A percentile compares a stretch with the other conserved stretches of the same genome.
Evolutionary conservation across 2,113 vertebrate species (phyloP).

Genomic region (Amblyornis subalaris): DNA sequence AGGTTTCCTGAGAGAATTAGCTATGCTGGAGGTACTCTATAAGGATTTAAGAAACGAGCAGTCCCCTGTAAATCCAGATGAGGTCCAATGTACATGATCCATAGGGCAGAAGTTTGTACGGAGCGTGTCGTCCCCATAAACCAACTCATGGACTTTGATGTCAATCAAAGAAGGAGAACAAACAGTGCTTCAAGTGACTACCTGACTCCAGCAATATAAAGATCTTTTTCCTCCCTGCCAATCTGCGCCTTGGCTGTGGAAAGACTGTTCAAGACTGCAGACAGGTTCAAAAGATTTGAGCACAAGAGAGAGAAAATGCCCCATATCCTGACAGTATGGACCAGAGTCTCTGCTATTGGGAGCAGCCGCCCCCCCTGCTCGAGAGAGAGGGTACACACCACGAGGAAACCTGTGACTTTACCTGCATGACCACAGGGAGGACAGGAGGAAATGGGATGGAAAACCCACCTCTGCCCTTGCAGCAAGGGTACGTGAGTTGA

Average conservation of each 20-base stretch:
- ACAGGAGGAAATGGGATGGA: too few species aligned
- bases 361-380: background rate
- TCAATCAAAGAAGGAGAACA: background rate
- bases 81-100: background rate
- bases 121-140: background rate
- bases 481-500: too few species aligned
- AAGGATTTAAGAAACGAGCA: background rate
- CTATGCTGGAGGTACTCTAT: background rate
- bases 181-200: background rate
- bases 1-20: background rate
- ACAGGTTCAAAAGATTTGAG: too few species aligned
- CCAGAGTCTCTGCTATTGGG: too few species aligned
- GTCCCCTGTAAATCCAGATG: background rate
- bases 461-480: too few species aligned
- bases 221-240: background rate
- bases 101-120: background rate
- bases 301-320: background rate
- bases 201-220: background rate
- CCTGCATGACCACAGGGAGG: too few species aligned
- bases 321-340: too few species aligned
- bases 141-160: background rate
- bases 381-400: too few species aligned
- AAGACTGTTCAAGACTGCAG: background rate
- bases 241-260: background rate
- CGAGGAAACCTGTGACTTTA: too few species aligned